Evolutionary conservation across 2,888 invertebrate species (phyloP), one percentile per base, ranked within the genome.

Genomic region (Argyresthia albistria): DNA sequence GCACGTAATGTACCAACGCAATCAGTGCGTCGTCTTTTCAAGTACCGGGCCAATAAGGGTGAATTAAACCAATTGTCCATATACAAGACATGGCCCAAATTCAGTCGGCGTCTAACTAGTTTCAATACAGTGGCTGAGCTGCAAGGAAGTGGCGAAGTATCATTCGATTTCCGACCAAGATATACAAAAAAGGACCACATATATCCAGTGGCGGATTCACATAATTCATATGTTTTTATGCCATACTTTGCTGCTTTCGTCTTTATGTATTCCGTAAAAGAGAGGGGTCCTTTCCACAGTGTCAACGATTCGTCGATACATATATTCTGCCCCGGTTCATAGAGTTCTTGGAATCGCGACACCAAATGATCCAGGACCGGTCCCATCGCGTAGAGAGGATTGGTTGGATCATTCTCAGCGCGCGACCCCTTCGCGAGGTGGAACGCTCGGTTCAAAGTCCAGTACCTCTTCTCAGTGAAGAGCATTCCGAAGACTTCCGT

Each of bases 161-260:
- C n/a, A n/a, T n/a, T n/a, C n/a, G n/a, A n/a, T n/a, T n/a, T 25
- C 25, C 6, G 25, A 25, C 42, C 16, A 15, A 11, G 1, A 8
- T 11, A 11, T 6, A 51, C 14, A 8, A 46, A 4, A 14, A 45
- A 10, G 4, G 50, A 16, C 50, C 50, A 53, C n/a, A 50, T 15
- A n/a, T 53, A 53, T 8, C 50, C 50, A 9, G 45, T 50, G n/a
- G 46, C 16, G 1, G 50, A 55, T 46, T 64, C 63, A 16, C 61
- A 61, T 0, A 63, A 55, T 46, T 65, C 59, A 43, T 56, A 61
- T 0, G 60, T 59, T 52, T 62, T 62, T 14, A 64, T 60, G 1
- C 60, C 60, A 14, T 50, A 58, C 12, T 50, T 53, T 0, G 59
- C 46, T 48, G 57, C 47, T 46, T 60, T 60, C 10, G 43, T 45